A percentile compares a stretch with the other conserved stretches of the same genome.
Evolutionary conservation across 1,140 invertebrate species (phyloP).

Genomic region (Uloborus diversus): DNA sequence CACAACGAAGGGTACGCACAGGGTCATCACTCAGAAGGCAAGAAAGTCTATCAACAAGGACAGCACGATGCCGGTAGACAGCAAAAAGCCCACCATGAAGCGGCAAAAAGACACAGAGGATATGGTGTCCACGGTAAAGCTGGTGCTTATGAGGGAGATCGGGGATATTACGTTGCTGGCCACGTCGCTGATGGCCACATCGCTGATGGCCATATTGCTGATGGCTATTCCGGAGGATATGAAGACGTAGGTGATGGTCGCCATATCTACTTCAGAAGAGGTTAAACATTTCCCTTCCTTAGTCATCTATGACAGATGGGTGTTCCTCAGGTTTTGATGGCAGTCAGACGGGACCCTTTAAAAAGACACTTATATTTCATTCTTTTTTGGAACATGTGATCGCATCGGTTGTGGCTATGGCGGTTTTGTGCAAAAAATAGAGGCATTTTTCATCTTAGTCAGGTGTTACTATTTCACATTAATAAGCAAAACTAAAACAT

Average conservation of each 20-base stretch:
- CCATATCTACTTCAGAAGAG: conserved; percentile 24
- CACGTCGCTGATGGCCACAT: neutral
- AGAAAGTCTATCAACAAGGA: conserved; percentile 23
- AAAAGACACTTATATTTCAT: no score
- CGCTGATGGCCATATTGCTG: no score
- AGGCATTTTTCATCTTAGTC: no score
- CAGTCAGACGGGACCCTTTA: no score
- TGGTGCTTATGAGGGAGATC: conserved; percentile 22
- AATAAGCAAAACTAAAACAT: no score
- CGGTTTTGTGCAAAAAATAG: no score
- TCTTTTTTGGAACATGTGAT: no score
- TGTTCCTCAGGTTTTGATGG: no score
- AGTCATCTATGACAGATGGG: no score
- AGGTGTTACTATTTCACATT: no score
- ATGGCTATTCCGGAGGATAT: conserved; percentile 13
- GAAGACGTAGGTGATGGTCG: conserved; percentile 20
- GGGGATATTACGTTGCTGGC: conserved; percentile 1
- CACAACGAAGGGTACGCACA: conserved; percentile 1
- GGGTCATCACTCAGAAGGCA: conserved; percentile 8
- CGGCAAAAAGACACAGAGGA: conserved; percentile 3
- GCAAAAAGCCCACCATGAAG: conserved; percentile 47
- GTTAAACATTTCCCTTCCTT: neutral
- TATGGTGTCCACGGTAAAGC: conserved; percentile 10
- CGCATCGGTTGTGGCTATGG: no score
- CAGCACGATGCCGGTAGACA: conserved; percentile 19